Conservation (phyloP, 2,113 vertebrate species). For the Zapus hudsonius region DNA sequence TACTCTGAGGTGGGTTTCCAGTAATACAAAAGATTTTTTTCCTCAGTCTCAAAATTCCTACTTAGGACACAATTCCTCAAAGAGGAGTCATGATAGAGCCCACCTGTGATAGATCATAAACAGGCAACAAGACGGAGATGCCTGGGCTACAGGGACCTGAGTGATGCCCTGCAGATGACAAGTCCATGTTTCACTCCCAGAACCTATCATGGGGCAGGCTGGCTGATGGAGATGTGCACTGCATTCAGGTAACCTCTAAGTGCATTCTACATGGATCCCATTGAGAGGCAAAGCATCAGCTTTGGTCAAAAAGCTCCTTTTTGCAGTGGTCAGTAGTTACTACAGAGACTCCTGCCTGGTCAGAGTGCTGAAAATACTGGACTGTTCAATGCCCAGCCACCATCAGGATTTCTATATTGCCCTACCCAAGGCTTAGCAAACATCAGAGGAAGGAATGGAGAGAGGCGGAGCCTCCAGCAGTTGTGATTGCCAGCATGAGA, state of each 20-base stretch:
- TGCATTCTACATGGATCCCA: not conserved
- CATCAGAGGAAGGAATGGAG: too few relatives aligned
- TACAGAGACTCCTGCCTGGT: too few relatives aligned
- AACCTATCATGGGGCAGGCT: not conserved
- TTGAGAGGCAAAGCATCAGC: not conserved
- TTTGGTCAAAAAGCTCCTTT: too few relatives aligned
- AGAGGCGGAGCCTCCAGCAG: too few relatives aligned
- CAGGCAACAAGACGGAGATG: not conserved
- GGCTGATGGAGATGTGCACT: not conserved
- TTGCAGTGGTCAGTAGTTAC: too few relatives aligned
- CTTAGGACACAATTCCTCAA: not conserved
- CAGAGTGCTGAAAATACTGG: too few relatives aligned
- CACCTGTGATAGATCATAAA: not conserved
- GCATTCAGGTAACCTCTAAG: not conserved
- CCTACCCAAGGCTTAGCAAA: too few relatives aligned
- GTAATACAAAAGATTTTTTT: not conserved
- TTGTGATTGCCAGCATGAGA: too few relatives aligned
- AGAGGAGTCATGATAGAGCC: not conserved
- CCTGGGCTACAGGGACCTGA: not conserved
- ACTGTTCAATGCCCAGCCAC: too few relatives aligned
- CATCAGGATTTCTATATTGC: too few relatives aligned
- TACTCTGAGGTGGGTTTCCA: not conserved
- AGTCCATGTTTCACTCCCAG: not conserved
- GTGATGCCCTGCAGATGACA: not conserved
- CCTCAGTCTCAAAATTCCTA: not conserved